Evolutionary conservation across 2,888 invertebrate species (phyloP), one percentile per base, ranked within the genome.

Genomic region (Drosophila paranaensis): DNA sequence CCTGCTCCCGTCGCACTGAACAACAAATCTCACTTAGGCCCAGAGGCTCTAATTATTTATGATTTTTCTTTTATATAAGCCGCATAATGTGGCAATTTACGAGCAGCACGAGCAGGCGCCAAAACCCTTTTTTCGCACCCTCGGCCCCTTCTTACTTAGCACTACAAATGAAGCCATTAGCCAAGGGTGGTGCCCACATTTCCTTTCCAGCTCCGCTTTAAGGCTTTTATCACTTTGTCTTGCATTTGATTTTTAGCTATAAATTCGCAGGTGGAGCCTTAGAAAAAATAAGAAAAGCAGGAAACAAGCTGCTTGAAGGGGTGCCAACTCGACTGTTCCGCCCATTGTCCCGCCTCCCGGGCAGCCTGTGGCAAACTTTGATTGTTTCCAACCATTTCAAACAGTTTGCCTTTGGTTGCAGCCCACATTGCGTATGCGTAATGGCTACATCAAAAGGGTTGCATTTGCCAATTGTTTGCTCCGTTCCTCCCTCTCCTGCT

Each of bases 111-210:
- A 30, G 39, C 16, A 35, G 33, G 35, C 20, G 53, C 55, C 43
- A 58, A 48, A 66, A 57, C 56, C 66, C 61, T 45, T 48, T 61
- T 64, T 56, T 63, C 51, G 42, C 58, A 64, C 58, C 60, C 62
- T 16, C 27, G 46, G 50, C 13, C 16, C 35, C 50, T 50, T 20
- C 35, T 1, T 13, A 35, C 33, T 35, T 50, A 35, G 50, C 50
- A 54, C 76, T 74, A 73, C 69, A 77, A 83, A 82, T 86, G 72
- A 83, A 81, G 82, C 82, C 84, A 83, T 86, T 83, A 87, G 65
- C 70, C 58, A 13, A 10, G 63, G 57, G 40, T 54, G 62, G 48
- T 55, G 46, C 42, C 30, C 39, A 25, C 42, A 54, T 60, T 60
- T 51, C 2, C 60, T 35, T 51, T 20, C 27, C 53, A 6, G 27